Evolutionary conservation across 2,888 invertebrate species (phyloP).

Genomic region (Xanthorhoe spadicearia): DNA sequence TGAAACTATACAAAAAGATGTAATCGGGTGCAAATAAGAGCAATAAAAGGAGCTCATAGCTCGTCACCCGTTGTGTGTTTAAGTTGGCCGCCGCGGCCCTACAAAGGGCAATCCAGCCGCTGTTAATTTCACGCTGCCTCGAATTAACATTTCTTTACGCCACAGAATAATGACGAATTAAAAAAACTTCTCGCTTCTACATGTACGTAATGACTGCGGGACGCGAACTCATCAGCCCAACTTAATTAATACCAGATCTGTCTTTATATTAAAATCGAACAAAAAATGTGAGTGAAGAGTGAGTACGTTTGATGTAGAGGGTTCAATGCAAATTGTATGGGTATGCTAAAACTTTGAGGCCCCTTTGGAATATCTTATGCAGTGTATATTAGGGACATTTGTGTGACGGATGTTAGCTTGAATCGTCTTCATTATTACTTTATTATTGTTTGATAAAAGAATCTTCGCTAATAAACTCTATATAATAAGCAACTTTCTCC

Average conservation of each 20-base stretch:
- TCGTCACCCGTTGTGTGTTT: slow-evolving; percentile 85
- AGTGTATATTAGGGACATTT: slow-evolving; percentile 17
- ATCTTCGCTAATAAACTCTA: not conserved
- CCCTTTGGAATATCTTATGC: slow-evolving; percentile 32
- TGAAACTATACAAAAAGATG: slow-evolving; percentile 77
- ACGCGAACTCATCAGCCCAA: slow-evolving; percentile 78
- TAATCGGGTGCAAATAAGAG: slow-evolving; percentile 82
- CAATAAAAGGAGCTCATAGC: slow-evolving; percentile 73
- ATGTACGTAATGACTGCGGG: slow-evolving; percentile 79
- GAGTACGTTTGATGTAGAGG: slow-evolving; percentile 45
- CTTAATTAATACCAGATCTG: slow-evolving; percentile 84
- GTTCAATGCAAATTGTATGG: slow-evolving; percentile 49
- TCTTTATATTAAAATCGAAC: slow-evolving; percentile 82
- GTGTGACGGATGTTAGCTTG: slow-evolving; percentile 21
- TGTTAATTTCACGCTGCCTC: slow-evolving; percentile 86
- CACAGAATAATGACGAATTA: slow-evolving; percentile 85
- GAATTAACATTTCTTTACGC: slow-evolving; percentile 86
- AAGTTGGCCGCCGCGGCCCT: slow-evolving; percentile 77
- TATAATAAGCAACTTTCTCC: not conserved
- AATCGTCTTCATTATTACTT: slow-evolving; percentile 17
- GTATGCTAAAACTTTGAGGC: slow-evolving; percentile 32
- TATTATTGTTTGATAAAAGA: not conserved
- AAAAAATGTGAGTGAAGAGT: slow-evolving; percentile 54
- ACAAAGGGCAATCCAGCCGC: slow-evolving; percentile 81
- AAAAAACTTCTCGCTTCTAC: slow-evolving; percentile 81